These are phyloP conservation scores for Sebastes minor DNA, from an alignment of 2,797 vertebrate genomes.

Conservation along the genomic window DNA sequence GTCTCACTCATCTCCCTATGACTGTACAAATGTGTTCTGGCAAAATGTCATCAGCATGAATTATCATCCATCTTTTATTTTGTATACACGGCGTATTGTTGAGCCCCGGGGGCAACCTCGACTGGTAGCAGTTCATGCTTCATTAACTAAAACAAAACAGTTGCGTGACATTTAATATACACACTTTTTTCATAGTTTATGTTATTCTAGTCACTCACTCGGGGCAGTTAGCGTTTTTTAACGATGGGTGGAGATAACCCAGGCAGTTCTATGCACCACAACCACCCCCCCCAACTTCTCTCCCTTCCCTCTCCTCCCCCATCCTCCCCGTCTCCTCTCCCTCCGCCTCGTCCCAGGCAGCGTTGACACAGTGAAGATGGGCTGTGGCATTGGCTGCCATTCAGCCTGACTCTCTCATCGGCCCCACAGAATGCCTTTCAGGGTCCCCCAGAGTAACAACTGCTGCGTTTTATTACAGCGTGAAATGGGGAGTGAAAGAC, in stretches of 20 bases:
- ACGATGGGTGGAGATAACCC: conserved; percentile 48
- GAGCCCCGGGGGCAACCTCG: conserved; percentile 51
- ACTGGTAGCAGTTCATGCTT: conserved; percentile 71
- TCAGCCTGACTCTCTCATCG: conserved; percentile 82
- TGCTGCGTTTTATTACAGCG: conserved; percentile 87
- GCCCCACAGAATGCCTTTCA: conserved; percentile 88
- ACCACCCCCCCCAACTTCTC: neutral
- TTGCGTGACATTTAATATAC: conserved; percentile 63
- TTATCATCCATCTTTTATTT: conserved; percentile 57
- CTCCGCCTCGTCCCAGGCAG: conserved; percentile 28
- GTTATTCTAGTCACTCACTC: conserved; percentile 61
- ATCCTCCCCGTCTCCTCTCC: neutral
- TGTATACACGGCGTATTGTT: conserved; percentile 53
- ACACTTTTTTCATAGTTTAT: conserved; percentile 52
- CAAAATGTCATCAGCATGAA: conserved; percentile 56
- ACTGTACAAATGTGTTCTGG: conserved; percentile 38
- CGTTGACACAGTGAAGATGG: conserved; percentile 76
- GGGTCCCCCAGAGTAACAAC: conserved; percentile 83
- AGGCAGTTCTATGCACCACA: conserved; percentile 30
- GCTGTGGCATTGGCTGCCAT: conserved; percentile 82
- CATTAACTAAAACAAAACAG: conserved; percentile 75
- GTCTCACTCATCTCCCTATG: conserved; percentile 13
- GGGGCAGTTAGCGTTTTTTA: conserved; percentile 52
- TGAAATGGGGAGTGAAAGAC: conserved; percentile 90
- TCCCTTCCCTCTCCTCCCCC: neutral